Base-by-base conservation (phyloP, 2,888 invertebrate genomes). In the Lasioglossum pauxillum region DNA sequence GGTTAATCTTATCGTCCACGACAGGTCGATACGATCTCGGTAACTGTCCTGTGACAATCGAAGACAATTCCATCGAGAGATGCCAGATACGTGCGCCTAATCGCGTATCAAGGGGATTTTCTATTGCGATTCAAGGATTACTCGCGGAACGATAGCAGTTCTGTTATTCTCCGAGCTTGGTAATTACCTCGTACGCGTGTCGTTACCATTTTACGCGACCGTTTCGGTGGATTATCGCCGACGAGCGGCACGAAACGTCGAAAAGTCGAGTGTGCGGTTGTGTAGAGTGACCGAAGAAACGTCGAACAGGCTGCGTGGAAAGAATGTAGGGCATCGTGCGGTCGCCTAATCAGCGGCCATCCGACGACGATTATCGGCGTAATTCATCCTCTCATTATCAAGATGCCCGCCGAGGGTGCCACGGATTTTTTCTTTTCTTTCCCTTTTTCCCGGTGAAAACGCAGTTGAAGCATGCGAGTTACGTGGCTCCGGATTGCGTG, bases 391-490 rank as follows among this genome's bases (percentile, higher is more conserved):
- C 74, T 75, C 73, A 77, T 88, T 90, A 93, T 93, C 92, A 91
- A 91, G 91, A 93, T 92, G 89, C 79, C 78, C 78, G 78, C 57
- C 78, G 64, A 75, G 78, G 80, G 88, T 64, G 60, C 27, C 27
- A 16, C 16, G 75, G 84, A 31, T 35, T 83, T 57, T 35, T 35
- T 67, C 64, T n/a, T 75, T 23, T 23, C 23, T 41, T 44, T 49
- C 57, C 67, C 27, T 14, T 78, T 81, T 69, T 69, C 72, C 84
- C 89, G 82, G 85, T 80, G 81, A 90, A 90, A 92, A 92, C 90
- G 89, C 90, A 91, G 91, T 83, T 85, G 80, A 91, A 89, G 91
- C 93, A 92, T 93, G 92, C 93, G 88, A 93, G 85, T 91, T 89
- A 90, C 88, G 90, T 90, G 89, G 85, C 78, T 82, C 78, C 82